Conservation (phyloP, 2,113 vertebrate species). For the Rhagologus leucostigma region DNA sequence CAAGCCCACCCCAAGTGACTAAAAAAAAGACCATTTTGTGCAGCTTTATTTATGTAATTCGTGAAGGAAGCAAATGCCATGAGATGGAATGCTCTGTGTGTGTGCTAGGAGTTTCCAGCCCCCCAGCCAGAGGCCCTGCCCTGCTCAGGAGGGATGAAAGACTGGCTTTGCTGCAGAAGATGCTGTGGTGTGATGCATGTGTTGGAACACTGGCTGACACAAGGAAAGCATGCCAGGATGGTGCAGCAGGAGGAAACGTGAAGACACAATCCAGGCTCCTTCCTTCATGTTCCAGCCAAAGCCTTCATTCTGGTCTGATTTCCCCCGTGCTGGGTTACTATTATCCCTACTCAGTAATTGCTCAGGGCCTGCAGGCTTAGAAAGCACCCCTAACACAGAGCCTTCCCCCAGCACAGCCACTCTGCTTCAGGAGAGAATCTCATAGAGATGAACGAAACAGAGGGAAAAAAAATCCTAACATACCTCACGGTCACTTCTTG, state of each 20-base stretch:
- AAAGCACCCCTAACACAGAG: background rate
- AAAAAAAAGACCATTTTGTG: background rate
- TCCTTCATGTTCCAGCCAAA: background rate
- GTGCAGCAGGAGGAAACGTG: background rate
- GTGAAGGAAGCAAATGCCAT: background rate
- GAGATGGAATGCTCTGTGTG: background rate
- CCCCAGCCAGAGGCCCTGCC: background rate
- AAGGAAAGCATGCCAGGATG: rapidly evolving
- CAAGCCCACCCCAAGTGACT: background rate
- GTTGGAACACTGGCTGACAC: background rate
- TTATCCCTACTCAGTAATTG: background rate
- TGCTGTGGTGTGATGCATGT: rapidly evolving
- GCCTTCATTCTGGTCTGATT: background rate
- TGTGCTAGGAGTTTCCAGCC: background rate
- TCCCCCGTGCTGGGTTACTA: background rate
- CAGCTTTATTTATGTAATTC: background rate
- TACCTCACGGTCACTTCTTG: background rate
- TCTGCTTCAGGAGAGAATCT: background rate
- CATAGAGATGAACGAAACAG: background rate
- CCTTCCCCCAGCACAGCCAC: background rate
- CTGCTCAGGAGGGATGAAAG: background rate
- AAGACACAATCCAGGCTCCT: background rate
- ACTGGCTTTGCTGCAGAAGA: background rate
- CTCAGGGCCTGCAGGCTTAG: background rate
- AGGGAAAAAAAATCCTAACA: background rate